Base-by-base conservation (phyloP, 2,888 invertebrate species). In the Maniola hyperantus region DNA sequence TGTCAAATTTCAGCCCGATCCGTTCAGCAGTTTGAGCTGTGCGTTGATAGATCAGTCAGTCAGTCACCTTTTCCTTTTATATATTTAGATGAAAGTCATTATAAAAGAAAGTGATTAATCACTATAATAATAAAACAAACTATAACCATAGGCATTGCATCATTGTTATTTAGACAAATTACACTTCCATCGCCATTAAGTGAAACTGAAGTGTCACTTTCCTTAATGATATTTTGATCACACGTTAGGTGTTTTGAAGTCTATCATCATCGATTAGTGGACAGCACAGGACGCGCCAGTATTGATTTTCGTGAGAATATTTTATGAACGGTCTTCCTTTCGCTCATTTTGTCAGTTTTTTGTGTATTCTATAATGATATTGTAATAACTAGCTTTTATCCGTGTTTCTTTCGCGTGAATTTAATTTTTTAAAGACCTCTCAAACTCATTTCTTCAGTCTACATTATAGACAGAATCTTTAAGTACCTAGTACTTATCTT, bases 201-300 rank as follows among this genome's bases (percentile, higher is more conserved):
- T 59, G 36, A 61, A 64, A 59, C 39, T 63, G 55, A 66, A 55
- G 57, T 71, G 66, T 62, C 51, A 67, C 68, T 66, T 71, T 66
- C 63, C 70, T 71, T 70, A 89, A 90, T 88, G 88, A 76, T 72
- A 65, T 75, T 83, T 84, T 89, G 84, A 89, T 88, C 77, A 77
- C 79, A 79, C 36, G 36, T 20, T 60, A 79, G 80, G 83, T 82
- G 83, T 78, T n/a, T 34, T 36, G 46, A 42, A 51, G 39, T 42
- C 26, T 33, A 50, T 33, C 48, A 36, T 61, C 74, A 68, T 71
- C 72, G 69, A 73, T 73, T 68, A 48, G 60, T 60, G 62, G 62
- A 18, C 13, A 57, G 57, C 20, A 51, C 77, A 80, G 83, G 85
- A 84, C 85, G 76, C 71, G 71, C 71, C 76, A 77, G 81, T 73